phyloP scores from a whole-genome alignment of 2,113 vertebrate genomes.

The Albula glossodonta region DNA sequence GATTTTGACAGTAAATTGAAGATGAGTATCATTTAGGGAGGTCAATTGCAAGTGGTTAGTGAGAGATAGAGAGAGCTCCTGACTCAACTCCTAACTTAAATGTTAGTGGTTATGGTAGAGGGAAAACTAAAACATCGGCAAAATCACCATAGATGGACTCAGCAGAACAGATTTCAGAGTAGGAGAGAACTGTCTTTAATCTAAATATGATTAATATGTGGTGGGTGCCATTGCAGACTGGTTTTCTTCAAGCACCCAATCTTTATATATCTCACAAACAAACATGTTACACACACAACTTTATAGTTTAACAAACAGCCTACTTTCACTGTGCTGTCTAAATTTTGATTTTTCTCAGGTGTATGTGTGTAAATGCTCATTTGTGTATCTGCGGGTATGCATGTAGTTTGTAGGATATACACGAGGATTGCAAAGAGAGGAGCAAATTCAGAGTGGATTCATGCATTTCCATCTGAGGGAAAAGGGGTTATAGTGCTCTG shows the following conservation, averaged over 20 bases:
- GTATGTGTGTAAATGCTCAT: constrained; percentile 12
- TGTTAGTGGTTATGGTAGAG: background rate
- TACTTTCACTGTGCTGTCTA: constrained; percentile 44
- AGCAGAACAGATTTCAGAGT: constrained; percentile 43
- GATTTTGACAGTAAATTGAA: constrained; percentile 20
- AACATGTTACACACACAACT: background rate
- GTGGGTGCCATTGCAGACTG: constrained; percentile 48
- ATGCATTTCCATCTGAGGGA: constrained; percentile 48
- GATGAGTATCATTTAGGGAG: constrained; percentile 27
- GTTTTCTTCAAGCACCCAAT: constrained; percentile 48
- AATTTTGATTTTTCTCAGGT: constrained; percentile 47
- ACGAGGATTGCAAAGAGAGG: constrained; percentile 46
- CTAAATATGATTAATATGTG: constrained; percentile 54
- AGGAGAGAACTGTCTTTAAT: constrained; percentile 45
- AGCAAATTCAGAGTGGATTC: constrained; percentile 59
- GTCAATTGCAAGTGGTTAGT: constrained; percentile 54
- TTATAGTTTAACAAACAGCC: too few relatives aligned
- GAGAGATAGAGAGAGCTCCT: background rate
- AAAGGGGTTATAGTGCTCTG: constrained; percentile 42
- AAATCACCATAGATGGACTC: constrained; percentile 9
- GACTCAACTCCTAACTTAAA: background rate
- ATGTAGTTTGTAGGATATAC: constrained; percentile 20
- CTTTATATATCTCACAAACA: constrained; percentile 40
- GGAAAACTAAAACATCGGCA: background rate
- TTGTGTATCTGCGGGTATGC: background rate